Evolutionary conservation across 2,113 vertebrate genomes (phyloP).

Genomic region (Serinus canaria): DNA sequence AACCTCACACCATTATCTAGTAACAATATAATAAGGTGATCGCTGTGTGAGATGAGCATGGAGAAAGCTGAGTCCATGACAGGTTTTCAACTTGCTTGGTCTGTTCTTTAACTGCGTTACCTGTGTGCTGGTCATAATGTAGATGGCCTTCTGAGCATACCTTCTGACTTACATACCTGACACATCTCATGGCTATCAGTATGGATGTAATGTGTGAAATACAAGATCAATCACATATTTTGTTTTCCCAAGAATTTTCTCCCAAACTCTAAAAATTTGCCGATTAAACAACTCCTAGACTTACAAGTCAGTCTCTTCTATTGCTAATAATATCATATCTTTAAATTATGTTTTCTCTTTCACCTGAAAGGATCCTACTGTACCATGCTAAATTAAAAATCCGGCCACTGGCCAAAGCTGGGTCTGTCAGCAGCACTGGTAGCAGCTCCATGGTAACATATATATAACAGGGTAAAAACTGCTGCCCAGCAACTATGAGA

Average conservation of each 20-base stretch:
- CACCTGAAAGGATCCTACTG: background rate
- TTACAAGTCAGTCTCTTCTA: background rate
- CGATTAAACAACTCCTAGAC: background rate
- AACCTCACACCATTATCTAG: background rate
- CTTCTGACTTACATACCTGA: background rate
- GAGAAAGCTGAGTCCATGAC: background rate
- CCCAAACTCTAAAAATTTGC: background rate
- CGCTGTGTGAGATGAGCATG: background rate
- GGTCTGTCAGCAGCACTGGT: background rate
- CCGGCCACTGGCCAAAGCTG: background rate
- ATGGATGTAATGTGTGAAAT: background rate
- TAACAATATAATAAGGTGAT: background rate
- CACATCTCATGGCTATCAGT: background rate
- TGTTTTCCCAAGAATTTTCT: background rate
- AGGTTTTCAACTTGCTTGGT: background rate
- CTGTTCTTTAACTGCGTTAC: background rate
- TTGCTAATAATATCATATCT: background rate
- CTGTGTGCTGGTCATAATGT: background rate
- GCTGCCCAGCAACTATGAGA: background rate
- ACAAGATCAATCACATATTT: background rate
- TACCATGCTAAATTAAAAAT: background rate
- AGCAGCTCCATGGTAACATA: background rate
- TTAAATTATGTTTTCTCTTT: background rate
- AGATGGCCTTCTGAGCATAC: background rate
- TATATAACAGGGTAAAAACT: background rate